Base-by-base conservation (phyloP, 2,888 invertebrate species). In the Tholera decimalis region DNA sequence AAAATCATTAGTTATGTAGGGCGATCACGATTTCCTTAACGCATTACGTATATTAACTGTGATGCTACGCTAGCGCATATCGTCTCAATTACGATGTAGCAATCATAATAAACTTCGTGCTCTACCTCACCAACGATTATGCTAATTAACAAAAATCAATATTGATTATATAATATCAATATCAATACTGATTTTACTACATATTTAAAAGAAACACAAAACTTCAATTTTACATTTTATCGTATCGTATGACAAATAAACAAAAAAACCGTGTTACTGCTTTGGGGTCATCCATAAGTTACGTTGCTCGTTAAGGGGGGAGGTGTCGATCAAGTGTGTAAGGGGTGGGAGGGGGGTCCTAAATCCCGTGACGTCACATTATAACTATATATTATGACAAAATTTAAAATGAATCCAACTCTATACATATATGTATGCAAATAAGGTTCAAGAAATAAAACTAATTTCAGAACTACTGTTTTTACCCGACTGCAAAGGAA, bases 1-100 rank as follows among this genome's bases (percentile, higher is more conserved):
- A 77, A 65, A 73, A 73, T 72, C 35, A 77, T 77, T 59, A 67
- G 59, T 69, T 69, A 75, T 61, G 72, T 68, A 53, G 68, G 63
- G 44, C 73, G 70, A 73, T 74, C 77, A 82, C 76, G 73, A 81
- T 81, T 81, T 79, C 73, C 71, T 73, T 56, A 67, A 63, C 35
- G 30, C 69, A 69, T 79, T 76, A 69, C 30, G 43, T 66, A 64
- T 59, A 51, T 37, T 39, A 61, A 47, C 15, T 26, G 11, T 43
- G 46, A 55, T 47, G 37, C 37, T 50, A n/a, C 49, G 55, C 39
- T 63, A 20, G 51, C 13, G 33, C 41, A 49, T 50, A 57, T 46
- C 13, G 35, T 62, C 57, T 50, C 39, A 62, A 73, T 70, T 24
- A 57, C 30, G 28, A n/a, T 28, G 9, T 58, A 30, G 49, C 18